Percentiles rank a stretch among this genome's conserved stretches.
phyloP scores from a whole-genome alignment of 53 echinoderm and acorn worm genomes.

The Temnopleurus reevesii region DNA sequence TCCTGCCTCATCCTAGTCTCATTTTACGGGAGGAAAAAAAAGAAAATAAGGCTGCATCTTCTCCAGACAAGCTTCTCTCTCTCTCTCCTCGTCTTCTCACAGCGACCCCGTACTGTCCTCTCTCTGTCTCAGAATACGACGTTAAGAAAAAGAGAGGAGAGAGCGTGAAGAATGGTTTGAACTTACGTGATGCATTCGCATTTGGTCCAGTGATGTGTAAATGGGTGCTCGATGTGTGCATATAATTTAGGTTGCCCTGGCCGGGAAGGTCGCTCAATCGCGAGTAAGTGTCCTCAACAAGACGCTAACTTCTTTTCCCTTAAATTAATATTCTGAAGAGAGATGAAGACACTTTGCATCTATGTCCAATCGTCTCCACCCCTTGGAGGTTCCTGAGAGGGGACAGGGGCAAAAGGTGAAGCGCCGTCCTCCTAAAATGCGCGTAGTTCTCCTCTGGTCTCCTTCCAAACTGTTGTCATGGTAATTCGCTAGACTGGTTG shows the following conservation, averaged over 20 bases:
- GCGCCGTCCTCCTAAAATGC: not conserved
- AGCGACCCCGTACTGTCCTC: not conserved
- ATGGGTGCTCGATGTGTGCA: conserved; percentile 28
- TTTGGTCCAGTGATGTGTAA: conserved; percentile 23
- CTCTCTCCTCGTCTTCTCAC: not conserved
- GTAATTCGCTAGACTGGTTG: not conserved
- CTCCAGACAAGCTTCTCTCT: conserved; percentile 10
- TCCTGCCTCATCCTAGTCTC: conserved; percentile 5
- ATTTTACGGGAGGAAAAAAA: not conserved
- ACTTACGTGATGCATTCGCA: conserved; percentile 10
- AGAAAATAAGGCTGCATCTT: not conserved
- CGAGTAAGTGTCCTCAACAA: not conserved
- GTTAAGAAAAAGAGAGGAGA: not conserved
- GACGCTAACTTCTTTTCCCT: conserved; percentile 8
- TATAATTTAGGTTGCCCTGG: conserved; percentile 11
- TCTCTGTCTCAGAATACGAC: conserved; percentile 1
- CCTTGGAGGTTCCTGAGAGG: not conserved
- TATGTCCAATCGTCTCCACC: not conserved
- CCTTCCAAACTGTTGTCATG: not conserved
- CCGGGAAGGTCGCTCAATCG: conserved; percentile 21
- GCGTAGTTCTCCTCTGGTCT: not conserved
- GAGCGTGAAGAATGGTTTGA: conserved; percentile 13
- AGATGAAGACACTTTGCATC: not conserved
- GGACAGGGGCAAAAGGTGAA: too few species aligned
- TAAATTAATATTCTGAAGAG: not conserved